These are phyloP conservation scores for Cataglyphis altisquamis DNA, from an alignment of 2,888 invertebrate species.

Conservation along the genomic window DNA sequence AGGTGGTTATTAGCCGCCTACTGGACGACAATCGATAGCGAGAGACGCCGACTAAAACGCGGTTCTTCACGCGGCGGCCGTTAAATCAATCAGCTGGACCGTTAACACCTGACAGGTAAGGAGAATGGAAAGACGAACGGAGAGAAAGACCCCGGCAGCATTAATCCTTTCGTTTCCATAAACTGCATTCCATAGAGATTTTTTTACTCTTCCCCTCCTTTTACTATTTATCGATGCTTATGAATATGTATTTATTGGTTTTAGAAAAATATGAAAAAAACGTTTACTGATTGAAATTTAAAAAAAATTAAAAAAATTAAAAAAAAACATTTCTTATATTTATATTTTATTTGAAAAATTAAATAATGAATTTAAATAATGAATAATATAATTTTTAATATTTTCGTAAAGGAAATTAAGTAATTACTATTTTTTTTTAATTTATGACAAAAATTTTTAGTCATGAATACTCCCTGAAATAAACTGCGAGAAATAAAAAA, in stretches of 20 bases:
- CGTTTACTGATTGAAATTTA: not conserved
- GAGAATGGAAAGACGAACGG: not conserved
- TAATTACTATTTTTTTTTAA: too few species aligned
- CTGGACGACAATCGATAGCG: constrained; percentile 24
- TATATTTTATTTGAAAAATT: too few species aligned
- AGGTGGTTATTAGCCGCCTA: constrained; percentile 26
- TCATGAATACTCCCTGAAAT: too few species aligned
- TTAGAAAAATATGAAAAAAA: not conserved
- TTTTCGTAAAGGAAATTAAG: too few species aligned
- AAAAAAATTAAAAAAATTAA: too few species aligned
- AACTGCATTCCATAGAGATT: not conserved
- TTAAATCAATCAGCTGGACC: constrained; percentile 56
- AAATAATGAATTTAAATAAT: too few species aligned
- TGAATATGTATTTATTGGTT: not conserved
- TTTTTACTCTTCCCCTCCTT: not conserved
- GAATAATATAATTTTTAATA: too few species aligned
- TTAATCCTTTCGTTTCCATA: constrained; percentile 19
- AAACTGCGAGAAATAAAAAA: too few species aligned
- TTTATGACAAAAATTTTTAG: too few species aligned
- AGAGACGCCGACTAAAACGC: constrained; percentile 3
- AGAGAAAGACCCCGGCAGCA: not conserved
- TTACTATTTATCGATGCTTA: not conserved
- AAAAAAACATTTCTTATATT: too few species aligned
- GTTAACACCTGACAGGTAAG: constrained; percentile 30
- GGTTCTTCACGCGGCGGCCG: constrained; percentile 18